Evolutionary conservation across 2,113 vertebrate genomes (phyloP), one percentile per base, ranked within the genome.

Genomic region (Epinephelus cyanopodus): DNA sequence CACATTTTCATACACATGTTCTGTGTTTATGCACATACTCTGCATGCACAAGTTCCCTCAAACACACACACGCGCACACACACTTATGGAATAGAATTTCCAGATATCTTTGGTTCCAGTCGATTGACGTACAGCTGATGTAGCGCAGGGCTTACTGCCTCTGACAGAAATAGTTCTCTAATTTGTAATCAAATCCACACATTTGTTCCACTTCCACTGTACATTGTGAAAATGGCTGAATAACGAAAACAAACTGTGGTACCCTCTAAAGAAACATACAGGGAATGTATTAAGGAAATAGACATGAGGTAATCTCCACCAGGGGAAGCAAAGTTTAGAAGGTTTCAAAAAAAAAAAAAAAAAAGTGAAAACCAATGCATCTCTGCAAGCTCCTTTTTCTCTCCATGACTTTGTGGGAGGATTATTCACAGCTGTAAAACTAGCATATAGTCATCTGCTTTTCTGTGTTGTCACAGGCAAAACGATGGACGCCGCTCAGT

Each of bases 371-470:
- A 82, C 58, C 81, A 67, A 60, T 29, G 47, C 65, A 83, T 89
- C 61, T 74, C 75, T 63, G 65, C 71, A 53, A 63, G 72, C 68
- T 78, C 63, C 57, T 69, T 81, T 81, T 73, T 81, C 54, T 78
- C 74, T 72, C 69, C 33, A 42, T 45, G 47, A 77, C 74, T 80
- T 74, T 87, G 72, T 71, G 70, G 82, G 72, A 86, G 74, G 60
- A 87, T 81, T 87, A 70, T 84, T 89, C 87, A 87, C 86, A 88
- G 84, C 79, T 89, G 81, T 87, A 87, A 86, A 91, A 86, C 83
- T 61, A 76, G 62, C 79, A 87, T 80, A 81, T 18, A 79, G 67
- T 65, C 85, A 84, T 88, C 87, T 89, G 88, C 67, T 90, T 77
- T 80, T 85, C 70, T 74, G 58, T 45, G 52, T 27, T 72, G 79